A percentile compares a stretch with the other conserved stretches of the same genome.
Conservation (phyloP, 1,140 invertebrate genomes). For the Drosophila lacteicornis region DNA sequence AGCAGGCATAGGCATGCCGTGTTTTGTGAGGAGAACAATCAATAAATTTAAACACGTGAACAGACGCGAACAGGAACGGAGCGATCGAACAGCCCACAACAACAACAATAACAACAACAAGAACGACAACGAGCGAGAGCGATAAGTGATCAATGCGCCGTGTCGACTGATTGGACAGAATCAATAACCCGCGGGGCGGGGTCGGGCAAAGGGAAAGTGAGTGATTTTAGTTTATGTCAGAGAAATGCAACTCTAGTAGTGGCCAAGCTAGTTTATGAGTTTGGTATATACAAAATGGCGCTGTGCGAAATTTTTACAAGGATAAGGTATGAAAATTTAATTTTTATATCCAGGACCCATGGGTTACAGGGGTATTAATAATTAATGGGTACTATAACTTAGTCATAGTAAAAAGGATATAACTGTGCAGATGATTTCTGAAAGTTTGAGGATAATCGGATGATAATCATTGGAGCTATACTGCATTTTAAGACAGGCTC, state of each 20-base stretch:
- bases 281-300: not conserved
- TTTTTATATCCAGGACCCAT: no score
- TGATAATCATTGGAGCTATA: no score
- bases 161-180: constrained; percentile 77
- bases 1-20: constrained; percentile 64
- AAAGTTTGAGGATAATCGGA: no score
- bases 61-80: constrained; percentile 57
- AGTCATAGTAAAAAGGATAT: no score
- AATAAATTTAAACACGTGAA: constrained; percentile 85
- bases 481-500: no score
- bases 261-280: not conserved
- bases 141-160: constrained; percentile 74
- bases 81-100: constrained; percentile 15
- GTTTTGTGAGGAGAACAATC: constrained; percentile 80
- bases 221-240: constrained; percentile 1
- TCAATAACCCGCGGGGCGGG: constrained; percentile 9
- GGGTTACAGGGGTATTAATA: no score
- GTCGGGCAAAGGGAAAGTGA: constrained; percentile 20
- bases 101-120: constrained; percentile 37
- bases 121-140: constrained; percentile 48
- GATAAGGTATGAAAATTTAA: no score
- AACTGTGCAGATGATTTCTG: no score
- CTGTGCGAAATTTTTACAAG: not conserved
- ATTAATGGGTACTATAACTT: no score
- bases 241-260: not conserved